Conservation (phyloP, 2,797 vertebrate genomes). For the Podarcis lilfordi region DNA sequence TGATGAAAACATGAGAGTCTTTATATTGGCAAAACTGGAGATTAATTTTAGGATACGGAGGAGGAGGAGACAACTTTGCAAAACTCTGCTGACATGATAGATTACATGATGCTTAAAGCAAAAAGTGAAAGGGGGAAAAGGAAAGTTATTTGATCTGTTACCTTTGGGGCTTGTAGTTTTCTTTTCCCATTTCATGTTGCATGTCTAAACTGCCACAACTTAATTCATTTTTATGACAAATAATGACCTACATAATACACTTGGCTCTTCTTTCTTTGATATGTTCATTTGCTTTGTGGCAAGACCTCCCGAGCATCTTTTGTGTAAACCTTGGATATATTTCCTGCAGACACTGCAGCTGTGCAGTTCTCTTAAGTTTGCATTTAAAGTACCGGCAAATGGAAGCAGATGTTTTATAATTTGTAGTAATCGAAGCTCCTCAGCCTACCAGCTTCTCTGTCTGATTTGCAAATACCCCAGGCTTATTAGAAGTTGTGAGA, state of each 20-base stretch:
- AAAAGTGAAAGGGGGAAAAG: slow-evolving; percentile 16
- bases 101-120: not conserved
- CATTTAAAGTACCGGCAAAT: not conserved
- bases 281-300: not conserved
- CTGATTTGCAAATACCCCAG: slow-evolving; percentile 14
- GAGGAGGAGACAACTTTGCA: not conserved
- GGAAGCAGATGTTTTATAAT: not conserved
- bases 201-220: slow-evolving; percentile 5
- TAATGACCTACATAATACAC: not conserved
- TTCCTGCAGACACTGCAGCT: not conserved
- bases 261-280: not conserved
- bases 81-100: not conserved
- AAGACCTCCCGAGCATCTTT: not conserved
- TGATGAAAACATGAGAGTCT: not conserved
- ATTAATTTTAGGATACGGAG: no score
- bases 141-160: not conserved
- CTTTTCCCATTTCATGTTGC: slow-evolving; percentile 30
- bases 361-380: not conserved
- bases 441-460: slow-evolving; percentile 10
- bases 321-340: not conserved
- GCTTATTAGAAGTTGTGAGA: slow-evolving; percentile 41
- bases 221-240: not conserved
- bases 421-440: not conserved
- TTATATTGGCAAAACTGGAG: not conserved
- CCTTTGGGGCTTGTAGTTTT: slow-evolving; percentile 33